These are phyloP conservation scores for Drosophila littoralis DNA, from an alignment of 1,140 invertebrate genomes.

Conservation along the genomic window DNA sequence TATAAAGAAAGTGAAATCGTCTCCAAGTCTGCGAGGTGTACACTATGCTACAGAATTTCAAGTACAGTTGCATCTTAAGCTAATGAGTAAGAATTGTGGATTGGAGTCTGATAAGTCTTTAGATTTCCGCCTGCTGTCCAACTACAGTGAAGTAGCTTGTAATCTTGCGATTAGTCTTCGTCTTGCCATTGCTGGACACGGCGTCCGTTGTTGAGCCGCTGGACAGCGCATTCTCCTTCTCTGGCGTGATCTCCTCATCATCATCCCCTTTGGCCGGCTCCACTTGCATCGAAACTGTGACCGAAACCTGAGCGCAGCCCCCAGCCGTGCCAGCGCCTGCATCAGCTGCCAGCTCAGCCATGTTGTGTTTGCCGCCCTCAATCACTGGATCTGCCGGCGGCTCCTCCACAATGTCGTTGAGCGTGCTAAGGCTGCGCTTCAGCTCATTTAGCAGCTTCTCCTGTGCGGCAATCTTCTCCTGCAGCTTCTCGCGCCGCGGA, in stretches of 20 bases:
- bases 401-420: conserved; percentile 62
- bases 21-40: conserved; percentile 59
- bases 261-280: conserved; percentile 56
- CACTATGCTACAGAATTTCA: conserved; percentile 57
- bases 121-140: conserved; percentile 75
- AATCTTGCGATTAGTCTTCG: conserved; percentile 74
- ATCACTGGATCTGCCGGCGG: not conserved
- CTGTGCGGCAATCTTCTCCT: conserved; percentile 67
- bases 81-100: conserved; percentile 71
- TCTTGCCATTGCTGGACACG: conserved; percentile 46
- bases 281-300: conserved; percentile 78
- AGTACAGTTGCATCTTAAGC: conserved; percentile 66
- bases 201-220: conserved; percentile 34
- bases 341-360: conserved; percentile 52
- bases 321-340: conserved; percentile 52
- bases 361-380: conserved; percentile 9
- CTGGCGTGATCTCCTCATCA: conserved; percentile 55
- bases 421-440: conserved; percentile 50
- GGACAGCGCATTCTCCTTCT: conserved; percentile 71
- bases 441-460: conserved; percentile 57
- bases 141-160: conserved; percentile 79
- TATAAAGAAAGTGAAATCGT: conserved; percentile 41
- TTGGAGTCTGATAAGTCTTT: conserved; percentile 73
- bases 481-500: conserved; percentile 62
- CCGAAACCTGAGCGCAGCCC: conserved; percentile 62